Evolutionary conservation across 1,140 invertebrate species (phyloP).

Genomic region (Radopholus similis): DNA sequence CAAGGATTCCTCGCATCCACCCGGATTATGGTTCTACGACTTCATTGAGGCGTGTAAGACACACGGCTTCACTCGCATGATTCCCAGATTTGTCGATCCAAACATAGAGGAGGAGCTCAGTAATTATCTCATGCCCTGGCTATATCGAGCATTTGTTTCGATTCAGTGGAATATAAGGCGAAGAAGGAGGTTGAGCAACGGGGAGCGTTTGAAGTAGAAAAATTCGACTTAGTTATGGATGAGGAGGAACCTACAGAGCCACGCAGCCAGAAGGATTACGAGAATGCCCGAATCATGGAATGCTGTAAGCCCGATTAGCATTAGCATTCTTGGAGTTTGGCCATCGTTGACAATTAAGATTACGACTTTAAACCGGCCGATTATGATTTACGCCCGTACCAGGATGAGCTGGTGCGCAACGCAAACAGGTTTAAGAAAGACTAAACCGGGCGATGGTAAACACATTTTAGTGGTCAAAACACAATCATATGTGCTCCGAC

Average conservation of each 20-base stretch:
- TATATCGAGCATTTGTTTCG: not conserved
- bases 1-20: not conserved
- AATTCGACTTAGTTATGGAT: not conserved
- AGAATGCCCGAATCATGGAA: not conserved
- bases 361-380: not conserved
- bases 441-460: not conserved
- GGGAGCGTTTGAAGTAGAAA: not conserved
- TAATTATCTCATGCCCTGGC: not conserved
- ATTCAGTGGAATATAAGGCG: not conserved
- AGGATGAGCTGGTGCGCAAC: slow-evolving; percentile 37
- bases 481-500: slow-evolving; percentile 48
- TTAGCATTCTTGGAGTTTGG: not conserved
- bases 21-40: slow-evolving; percentile 20
- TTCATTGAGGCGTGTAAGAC: slow-evolving; percentile 26
- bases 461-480: not conserved
- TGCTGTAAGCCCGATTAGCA: not conserved
- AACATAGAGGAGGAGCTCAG: slow-evolving; percentile 16
- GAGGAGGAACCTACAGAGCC: not conserved
- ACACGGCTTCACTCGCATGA: slow-evolving; percentile 3
- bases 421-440: slow-evolving; percentile 43
- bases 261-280: not conserved
- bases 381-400: slow-evolving; percentile 31
- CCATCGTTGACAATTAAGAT: not conserved
- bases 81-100: slow-evolving; percentile 17
- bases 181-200: not conserved